phyloP scores from a whole-genome alignment of 2,113 vertebrate genomes.

The Etheostoma cragini region DNA sequence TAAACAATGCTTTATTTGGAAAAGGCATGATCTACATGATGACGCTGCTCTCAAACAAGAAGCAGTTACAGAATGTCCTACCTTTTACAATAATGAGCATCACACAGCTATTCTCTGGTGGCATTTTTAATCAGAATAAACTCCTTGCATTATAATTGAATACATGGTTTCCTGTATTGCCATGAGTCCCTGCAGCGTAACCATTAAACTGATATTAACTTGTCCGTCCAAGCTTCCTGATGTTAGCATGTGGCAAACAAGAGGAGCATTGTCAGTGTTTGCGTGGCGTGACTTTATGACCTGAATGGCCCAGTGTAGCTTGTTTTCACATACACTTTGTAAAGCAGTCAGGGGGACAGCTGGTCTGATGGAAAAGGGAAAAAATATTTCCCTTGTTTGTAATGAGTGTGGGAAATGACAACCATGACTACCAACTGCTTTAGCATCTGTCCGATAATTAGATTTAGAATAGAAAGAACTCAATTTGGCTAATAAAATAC shows the following conservation, averaged over 20 bases:
- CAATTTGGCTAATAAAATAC: neutral
- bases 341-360: conserved; percentile 9
- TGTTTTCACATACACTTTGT: conserved; percentile 34
- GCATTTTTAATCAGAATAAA: conserved; percentile 12
- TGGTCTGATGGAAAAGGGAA: conserved; percentile 5
- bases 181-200: neutral
- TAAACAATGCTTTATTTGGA: conserved; percentile 19
- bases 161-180: neutral
- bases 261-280: conserved; percentile 46
- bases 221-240: conserved; percentile 15
- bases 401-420: conserved; percentile 16
- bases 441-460: neutral
- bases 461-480: neutral
- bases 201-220: conserved; percentile 12
- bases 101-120: neutral
- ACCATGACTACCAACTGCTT: neutral
- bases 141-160: neutral
- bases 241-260: conserved; percentile 38
- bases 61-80: neutral
- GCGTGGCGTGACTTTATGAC: conserved; percentile 27
- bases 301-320: conserved; percentile 38
- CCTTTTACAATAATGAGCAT: neutral
- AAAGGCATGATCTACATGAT: conserved; percentile 22
- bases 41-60: conserved; percentile 14
- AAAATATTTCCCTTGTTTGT: conserved; percentile 17